phyloP scores from a whole-genome alignment of 2,888 invertebrate species.

The Scelioninae gen. 1 region DNA sequence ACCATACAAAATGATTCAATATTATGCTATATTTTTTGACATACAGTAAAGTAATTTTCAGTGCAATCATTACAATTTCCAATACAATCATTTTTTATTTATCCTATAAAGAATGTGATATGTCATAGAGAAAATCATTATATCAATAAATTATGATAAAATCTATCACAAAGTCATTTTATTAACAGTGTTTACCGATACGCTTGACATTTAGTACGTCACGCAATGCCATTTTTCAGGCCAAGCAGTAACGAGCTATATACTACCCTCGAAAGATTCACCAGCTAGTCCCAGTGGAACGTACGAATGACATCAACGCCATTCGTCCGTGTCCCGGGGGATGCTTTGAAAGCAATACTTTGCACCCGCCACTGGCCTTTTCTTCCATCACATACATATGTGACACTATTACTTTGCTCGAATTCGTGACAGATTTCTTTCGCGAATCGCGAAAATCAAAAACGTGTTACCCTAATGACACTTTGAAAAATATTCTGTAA shows the following conservation, averaged over 20 bases:
- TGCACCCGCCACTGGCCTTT: slow-evolving; percentile 76
- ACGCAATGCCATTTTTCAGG: slow-evolving; percentile 70
- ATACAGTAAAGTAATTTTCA: no score
- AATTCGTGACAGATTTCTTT: slow-evolving; percentile 65
- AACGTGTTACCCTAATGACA: slow-evolving; percentile 9
- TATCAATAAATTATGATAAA: slow-evolving; percentile 9
- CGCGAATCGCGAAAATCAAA: slow-evolving; percentile 24
- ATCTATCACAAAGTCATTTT: slow-evolving; percentile 42
- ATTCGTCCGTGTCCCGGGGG: slow-evolving; percentile 79
- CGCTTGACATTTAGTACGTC: slow-evolving; percentile 64
- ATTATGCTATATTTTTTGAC: no score
- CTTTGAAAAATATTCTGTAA: no score
- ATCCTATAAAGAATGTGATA: neutral
- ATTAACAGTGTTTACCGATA: slow-evolving; percentile 64
- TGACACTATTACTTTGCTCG: slow-evolving; percentile 74
- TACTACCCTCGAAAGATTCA: slow-evolving; percentile 78
- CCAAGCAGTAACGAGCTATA: slow-evolving; percentile 78
- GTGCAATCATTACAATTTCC: neutral
- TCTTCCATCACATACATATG: slow-evolving; percentile 78
- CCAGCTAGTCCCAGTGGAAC: slow-evolving; percentile 79
- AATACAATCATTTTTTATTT: neutral
- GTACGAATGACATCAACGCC: slow-evolving; percentile 78
- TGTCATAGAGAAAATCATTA: neutral
- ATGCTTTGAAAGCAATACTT: slow-evolving; percentile 82
- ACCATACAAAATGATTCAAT: no score